These are phyloP conservation scores for Augochlorella aurata DNA, from an alignment of 2,888 invertebrate genomes.

Conservation along the genomic window DNA sequence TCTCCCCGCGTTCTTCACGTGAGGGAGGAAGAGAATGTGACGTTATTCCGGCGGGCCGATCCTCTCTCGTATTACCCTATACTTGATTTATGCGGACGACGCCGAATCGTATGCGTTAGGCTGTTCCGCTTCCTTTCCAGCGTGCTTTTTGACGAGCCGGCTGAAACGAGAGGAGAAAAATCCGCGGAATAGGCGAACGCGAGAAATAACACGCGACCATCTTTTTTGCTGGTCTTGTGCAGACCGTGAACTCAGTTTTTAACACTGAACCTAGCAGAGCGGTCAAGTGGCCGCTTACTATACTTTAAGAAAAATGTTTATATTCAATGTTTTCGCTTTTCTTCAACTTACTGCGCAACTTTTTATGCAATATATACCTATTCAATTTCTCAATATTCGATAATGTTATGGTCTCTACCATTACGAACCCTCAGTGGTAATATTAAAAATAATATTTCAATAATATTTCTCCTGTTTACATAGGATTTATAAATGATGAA, in stretches of 20 bases:
- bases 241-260: background rate
- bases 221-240: background rate
- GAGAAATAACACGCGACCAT: background rate
- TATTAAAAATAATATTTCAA: background rate
- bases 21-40: slow-evolving; percentile 53
- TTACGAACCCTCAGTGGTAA: no score
- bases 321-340: no score
- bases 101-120: slow-evolving; percentile 30
- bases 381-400: no score
- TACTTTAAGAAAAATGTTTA: no score
- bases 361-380: no score
- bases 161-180: background rate
- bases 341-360: no score
- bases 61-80: slow-evolving; percentile 35
- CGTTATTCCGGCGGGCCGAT: slow-evolving; percentile 40
- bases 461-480: background rate
- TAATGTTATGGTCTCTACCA: no score
- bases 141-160: background rate
- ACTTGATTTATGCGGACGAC: slow-evolving; percentile 47
- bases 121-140: background rate
- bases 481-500: background rate
- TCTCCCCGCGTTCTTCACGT: slow-evolving; percentile 56
- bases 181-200: background rate
- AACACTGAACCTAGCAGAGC: no score
- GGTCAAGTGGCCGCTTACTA: no score